Percentiles rank a stretch among this genome's conserved stretches.
Evolutionary conservation across 2,113 vertebrate genomes (phyloP).

Genomic region (Hippopotamus amphibius): DNA sequence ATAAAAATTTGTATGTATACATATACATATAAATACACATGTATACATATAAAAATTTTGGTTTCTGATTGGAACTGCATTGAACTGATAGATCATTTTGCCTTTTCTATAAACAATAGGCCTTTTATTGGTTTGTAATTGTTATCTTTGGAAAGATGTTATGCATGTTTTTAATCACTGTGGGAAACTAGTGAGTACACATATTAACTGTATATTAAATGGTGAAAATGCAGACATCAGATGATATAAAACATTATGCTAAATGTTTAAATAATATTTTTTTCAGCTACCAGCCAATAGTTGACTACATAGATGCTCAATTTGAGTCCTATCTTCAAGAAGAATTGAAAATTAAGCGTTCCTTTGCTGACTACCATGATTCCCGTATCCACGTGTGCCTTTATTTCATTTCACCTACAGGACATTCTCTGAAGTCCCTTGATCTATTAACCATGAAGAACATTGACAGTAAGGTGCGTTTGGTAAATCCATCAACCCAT

Average conservation of each 20-base stretch:
- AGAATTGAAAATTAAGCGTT: constrained; percentile 95
- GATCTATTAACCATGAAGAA: constrained; percentile 96
- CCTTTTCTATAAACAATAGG: background rate
- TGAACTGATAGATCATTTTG: background rate
- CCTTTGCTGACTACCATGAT: constrained; percentile 93
- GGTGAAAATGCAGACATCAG: background rate
- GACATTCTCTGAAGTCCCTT: constrained; percentile 94
- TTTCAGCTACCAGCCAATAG: constrained; percentile 92
- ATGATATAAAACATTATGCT: background rate
- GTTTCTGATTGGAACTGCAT: background rate
- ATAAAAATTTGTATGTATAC: background rate
- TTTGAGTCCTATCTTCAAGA: constrained; percentile 97
- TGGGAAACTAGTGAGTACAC: background rate
- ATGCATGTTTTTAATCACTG: background rate
- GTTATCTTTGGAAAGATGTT: background rate
- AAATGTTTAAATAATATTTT: constrained; percentile 22
- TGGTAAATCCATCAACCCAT: constrained; percentile 19
- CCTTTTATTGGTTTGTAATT: background rate
- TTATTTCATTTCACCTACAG: constrained; percentile 96
- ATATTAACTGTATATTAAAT: background rate
- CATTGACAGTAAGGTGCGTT: constrained; percentile 94
- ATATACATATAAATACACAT: background rate
- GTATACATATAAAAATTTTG: background rate
- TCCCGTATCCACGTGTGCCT: constrained; percentile 95
- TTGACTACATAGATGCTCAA: constrained; percentile 95